These are phyloP conservation scores for Sphecodes monilicornis DNA, from an alignment of 2,888 invertebrate genomes.

Conservation along the genomic window DNA sequence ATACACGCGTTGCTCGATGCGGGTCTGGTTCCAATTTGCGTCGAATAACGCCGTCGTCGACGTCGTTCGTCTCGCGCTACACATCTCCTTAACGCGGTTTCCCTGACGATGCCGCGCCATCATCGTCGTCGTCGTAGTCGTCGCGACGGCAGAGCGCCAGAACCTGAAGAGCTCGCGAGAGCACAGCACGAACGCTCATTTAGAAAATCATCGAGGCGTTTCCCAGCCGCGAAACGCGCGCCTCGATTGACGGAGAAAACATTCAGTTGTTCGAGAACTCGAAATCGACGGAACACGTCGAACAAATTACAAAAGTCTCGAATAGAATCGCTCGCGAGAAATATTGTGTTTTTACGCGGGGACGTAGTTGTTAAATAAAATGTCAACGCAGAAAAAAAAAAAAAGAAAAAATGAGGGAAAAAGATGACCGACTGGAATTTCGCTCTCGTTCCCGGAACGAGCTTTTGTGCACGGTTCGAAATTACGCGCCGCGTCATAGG, in stretches of 20 bases:
- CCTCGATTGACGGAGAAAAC: neutral
- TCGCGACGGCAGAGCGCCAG: neutral
- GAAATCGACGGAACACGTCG: neutral
- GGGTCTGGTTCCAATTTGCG: neutral
- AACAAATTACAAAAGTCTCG: neutral
- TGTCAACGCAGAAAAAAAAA: neutral
- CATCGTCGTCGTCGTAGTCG: too few species aligned
- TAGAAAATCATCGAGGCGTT: neutral
- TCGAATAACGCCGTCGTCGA: neutral
- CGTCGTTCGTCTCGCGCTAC: neutral
- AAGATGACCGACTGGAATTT: neutral
- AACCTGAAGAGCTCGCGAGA: neutral
- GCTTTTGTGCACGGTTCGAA: constrained; percentile 1
- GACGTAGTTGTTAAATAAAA: neutral
- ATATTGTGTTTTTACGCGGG: neutral
- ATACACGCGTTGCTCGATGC: neutral
- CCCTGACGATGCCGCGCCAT: neutral
- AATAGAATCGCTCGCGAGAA: neutral
- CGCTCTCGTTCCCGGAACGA: neutral
- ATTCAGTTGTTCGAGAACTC: neutral
- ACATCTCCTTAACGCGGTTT: neutral
- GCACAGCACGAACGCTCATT: neutral
- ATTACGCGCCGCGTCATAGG: constrained; percentile 1
- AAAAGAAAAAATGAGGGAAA: neutral
- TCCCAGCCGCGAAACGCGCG: neutral